Evolutionary conservation across 2,797 vertebrate species (phyloP).

Genomic region (Tokudaia tokunoshimensis): DNA sequence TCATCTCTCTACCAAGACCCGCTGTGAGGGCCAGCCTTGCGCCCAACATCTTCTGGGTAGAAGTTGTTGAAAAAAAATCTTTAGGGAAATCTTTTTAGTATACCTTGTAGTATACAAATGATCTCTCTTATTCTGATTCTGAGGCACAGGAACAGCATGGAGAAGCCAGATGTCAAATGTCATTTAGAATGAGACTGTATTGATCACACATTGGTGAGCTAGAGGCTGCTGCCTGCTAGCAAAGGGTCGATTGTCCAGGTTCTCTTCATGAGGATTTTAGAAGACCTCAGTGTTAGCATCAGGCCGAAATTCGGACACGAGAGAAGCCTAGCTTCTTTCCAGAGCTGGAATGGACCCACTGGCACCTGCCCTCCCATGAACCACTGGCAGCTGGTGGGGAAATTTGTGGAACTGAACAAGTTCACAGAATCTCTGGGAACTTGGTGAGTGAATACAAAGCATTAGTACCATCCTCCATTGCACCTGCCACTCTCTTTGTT

Average conservation of each 20-base stretch:
- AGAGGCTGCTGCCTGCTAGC: neutral
- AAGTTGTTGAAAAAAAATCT: neutral
- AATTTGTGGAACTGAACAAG: neutral
- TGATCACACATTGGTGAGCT: accelerated
- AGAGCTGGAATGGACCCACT: neutral
- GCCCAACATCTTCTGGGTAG: neutral
- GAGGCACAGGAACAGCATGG: neutral
- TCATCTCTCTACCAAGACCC: neutral
- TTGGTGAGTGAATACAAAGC: neutral
- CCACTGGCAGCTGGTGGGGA: neutral
- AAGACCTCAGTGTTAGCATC: neutral
- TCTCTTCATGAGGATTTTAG: neutral
- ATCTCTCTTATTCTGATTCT: neutral
- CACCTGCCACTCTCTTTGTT: neutral
- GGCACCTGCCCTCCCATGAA: neutral
- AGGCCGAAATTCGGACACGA: neutral
- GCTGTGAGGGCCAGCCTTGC: neutral
- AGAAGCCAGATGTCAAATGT: neutral
- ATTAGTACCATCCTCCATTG: neutral
- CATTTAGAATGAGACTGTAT: neutral
- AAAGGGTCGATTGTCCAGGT: neutral
- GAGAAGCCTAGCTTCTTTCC: neutral
- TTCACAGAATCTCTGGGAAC: neutral
- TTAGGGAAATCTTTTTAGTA: neutral
- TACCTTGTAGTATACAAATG: neutral